Base-by-base conservation (phyloP, 1,140 invertebrate genomes). In the Drosophila bipectinata region DNA sequence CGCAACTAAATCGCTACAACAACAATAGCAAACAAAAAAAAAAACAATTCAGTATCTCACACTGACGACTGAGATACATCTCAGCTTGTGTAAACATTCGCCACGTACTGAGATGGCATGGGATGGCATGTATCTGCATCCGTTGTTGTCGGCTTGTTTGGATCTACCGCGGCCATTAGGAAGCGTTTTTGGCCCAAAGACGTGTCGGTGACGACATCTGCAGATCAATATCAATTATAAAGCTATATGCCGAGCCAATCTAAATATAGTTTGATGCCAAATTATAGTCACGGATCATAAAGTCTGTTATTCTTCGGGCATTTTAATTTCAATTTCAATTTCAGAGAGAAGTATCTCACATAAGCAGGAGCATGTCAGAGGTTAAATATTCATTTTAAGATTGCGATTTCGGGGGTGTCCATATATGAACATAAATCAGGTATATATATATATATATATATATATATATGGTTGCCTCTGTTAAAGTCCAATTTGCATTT, bases 231-330 rank as follows among this genome's bases (percentile, higher is more conserved):
- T 12, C 26, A 8, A 39, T 28, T 24, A 34, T 34, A 34, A 69
- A 53, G 32, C 34, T 3, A 10, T 34, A 10, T 32, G 18, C 28
- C 62, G 39, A 9, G 51, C 44, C 24, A 10, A 47, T 69, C 67
- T 69, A 69, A 69, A 69, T 69, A 69, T 69, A 69, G 64, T 69
- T 37, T 21, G 63, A 48, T 77, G 72, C 56, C 73, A 66, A 80
- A 85, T 85, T 74, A 85, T 72, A 76, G 64, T 78, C 82, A 82
- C 74, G 82, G 69, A 39, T 82, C 69, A 67, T 85, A 78, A 78
- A 87, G 48, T 74, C 57, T 62, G 51, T 32, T 58, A 74, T 74
- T 54, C 61, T 67, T 59, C 63, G n/a, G n/a, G n/a, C n/a, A n/a
- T n/a, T n/a, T n/a, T n/a, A n/a, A 67, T 67, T 67, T 67, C 14